Evolutionary conservation across 2,113 vertebrate genomes (phyloP).

Genomic region (Otolemur garnettii): DNA sequence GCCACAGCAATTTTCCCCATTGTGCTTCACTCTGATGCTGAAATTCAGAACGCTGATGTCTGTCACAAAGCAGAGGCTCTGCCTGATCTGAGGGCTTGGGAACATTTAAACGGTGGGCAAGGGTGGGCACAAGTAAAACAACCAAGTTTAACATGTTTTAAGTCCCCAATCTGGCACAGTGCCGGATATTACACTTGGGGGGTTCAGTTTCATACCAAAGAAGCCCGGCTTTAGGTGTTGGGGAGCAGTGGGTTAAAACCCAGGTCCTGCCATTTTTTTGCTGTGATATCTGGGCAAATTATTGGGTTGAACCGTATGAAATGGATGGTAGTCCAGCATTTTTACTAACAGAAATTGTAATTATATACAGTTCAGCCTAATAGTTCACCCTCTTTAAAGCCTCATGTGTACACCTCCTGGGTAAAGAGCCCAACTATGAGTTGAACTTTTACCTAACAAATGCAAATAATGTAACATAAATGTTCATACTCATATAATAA

Average conservation of each 20-base stretch:
- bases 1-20: slow-evolving; percentile 60
- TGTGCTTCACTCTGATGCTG: slow-evolving; percentile 54
- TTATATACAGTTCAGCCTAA: neutral
- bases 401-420: neutral
- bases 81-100: neutral
- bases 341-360: neutral
- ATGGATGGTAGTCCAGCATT: neutral
- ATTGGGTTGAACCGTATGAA: neutral
- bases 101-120: neutral
- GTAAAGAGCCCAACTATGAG: too few species aligned
- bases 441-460: too few species aligned
- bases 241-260: neutral
- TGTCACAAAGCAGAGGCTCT: neutral
- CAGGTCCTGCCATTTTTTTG: neutral
- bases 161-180: neutral
- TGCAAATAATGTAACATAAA: too few species aligned
- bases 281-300: neutral
- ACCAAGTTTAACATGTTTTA: neutral
- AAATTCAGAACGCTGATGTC: slow-evolving; percentile 54
- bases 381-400: neutral
- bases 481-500: too few species aligned
- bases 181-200: neutral
- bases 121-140: neutral
- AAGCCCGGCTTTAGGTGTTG: neutral
- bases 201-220: neutral